phyloP scores from a whole-genome alignment of 2,888 invertebrate species.

The Drosophila barbarae region DNA sequence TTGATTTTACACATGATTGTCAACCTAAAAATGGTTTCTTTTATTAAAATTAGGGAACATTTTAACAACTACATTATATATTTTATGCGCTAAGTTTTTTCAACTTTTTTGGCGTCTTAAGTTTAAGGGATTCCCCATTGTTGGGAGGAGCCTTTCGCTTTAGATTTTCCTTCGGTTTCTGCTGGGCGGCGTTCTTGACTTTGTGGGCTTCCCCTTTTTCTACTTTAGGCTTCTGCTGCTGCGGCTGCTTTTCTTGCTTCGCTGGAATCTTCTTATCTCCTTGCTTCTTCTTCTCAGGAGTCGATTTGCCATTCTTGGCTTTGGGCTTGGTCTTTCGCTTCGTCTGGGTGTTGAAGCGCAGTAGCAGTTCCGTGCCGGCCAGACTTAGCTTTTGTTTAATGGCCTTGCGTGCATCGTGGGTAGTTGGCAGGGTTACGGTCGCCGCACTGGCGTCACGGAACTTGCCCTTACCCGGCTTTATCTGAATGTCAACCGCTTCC shows the following conservation, averaged over 20 bases:
- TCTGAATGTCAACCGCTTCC: slow-evolving; percentile 75
- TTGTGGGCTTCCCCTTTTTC: slow-evolving; percentile 20
- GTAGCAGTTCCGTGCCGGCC: slow-evolving; percentile 56
- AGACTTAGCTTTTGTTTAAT: slow-evolving; percentile 59
- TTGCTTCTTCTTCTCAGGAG: slow-evolving; percentile 24
- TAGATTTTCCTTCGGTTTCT: slow-evolving; percentile 6
- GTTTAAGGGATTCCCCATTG: not conserved
- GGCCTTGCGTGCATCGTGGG: slow-evolving; percentile 68
- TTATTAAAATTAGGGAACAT: slow-evolving; percentile 31
- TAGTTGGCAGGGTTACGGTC: slow-evolving; percentile 71
- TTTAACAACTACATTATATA: slow-evolving; percentile 20
- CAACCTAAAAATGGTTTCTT: not conserved
- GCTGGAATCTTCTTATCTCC: slow-evolving; percentile 45
- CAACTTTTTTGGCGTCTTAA: slow-evolving; percentile 25
- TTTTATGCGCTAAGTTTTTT: slow-evolving; percentile 22
- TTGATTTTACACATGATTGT: slow-evolving; percentile 1
- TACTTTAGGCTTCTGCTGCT: not conserved
- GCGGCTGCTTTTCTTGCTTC: not conserved
- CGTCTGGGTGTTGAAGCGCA: slow-evolving; percentile 68
- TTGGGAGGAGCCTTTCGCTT: slow-evolving; percentile 30
- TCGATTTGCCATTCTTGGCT: slow-evolving; percentile 2
- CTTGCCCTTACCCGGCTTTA: slow-evolving; percentile 62
- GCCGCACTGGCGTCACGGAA: slow-evolving; percentile 63
- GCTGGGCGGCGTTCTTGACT: not conserved
- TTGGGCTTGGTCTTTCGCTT: slow-evolving; percentile 20